Percentiles rank a stretch among this genome's conserved stretches.
Conservation (phyloP, 1,140 invertebrate genomes). For the Drosophila littoralis region DNA sequence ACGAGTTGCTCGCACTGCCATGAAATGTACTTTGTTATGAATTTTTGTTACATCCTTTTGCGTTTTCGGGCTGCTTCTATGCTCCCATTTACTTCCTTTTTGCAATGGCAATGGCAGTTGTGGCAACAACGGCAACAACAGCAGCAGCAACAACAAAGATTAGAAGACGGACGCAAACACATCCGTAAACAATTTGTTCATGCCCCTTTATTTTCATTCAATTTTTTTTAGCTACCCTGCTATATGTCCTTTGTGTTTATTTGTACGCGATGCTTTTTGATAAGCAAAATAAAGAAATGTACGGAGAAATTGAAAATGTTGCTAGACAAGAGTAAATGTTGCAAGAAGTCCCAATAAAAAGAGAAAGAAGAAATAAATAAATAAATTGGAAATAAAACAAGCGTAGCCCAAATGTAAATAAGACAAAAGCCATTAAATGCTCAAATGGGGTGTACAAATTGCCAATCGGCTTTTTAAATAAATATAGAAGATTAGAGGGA, state of each 20-base stretch:
- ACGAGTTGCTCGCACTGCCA: slow-evolving; percentile 60
- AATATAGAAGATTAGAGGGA: not conserved
- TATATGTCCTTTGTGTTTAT: slow-evolving; percentile 58
- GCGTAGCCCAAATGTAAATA: slow-evolving; percentile 18
- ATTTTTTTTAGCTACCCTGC: slow-evolving; percentile 26
- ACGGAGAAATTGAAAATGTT: slow-evolving; percentile 65
- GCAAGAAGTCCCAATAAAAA: slow-evolving; percentile 30
- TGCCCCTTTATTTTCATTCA: slow-evolving; percentile 63
- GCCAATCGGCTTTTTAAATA: slow-evolving; percentile 20
- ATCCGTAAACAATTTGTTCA: slow-evolving; percentile 82
- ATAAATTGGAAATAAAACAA: slow-evolving; percentile 56
- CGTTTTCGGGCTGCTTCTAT: slow-evolving; percentile 44
- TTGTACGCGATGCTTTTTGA: slow-evolving; percentile 57
- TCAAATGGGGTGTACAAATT: slow-evolving; percentile 29
- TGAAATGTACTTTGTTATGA: slow-evolving; percentile 82
- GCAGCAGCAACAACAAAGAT: slow-evolving; percentile 40
- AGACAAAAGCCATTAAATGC: slow-evolving; percentile 27
- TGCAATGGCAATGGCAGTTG: slow-evolving; percentile 34
- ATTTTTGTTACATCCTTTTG: slow-evolving; percentile 76
- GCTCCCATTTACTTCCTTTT: slow-evolving; percentile 39
- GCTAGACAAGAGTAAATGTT: slow-evolving; percentile 26
- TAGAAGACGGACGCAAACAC: slow-evolving; percentile 73
- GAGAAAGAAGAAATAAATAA: slow-evolving; percentile 30
- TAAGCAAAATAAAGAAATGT: slow-evolving; percentile 80
- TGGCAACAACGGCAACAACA: slow-evolving; percentile 11